Percentiles rank a stretch among this genome's conserved stretches.
Conservation (phyloP, 2,113 vertebrate species). For the Pycnonotus jocosus region DNA sequence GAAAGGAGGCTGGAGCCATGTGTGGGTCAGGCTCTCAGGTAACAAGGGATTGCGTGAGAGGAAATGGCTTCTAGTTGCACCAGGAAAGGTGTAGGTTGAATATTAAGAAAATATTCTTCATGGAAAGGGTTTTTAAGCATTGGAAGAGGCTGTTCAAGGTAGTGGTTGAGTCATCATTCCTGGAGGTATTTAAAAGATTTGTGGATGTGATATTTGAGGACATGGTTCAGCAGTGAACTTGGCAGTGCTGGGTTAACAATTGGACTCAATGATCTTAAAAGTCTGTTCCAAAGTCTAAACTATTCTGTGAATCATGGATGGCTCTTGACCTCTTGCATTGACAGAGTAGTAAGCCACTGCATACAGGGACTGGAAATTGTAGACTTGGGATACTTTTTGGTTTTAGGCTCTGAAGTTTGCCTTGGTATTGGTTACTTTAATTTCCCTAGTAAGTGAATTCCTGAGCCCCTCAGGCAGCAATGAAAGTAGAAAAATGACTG, state of each 20-base stretch:
- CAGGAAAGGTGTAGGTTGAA: background rate
- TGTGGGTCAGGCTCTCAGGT: background rate
- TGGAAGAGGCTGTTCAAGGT: background rate
- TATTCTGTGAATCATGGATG: background rate
- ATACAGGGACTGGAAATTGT: background rate
- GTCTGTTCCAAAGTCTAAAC: background rate
- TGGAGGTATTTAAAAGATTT: background rate
- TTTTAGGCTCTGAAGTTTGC: background rate
- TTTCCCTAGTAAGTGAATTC: background rate
- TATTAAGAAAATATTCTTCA: background rate
- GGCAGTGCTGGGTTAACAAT: background rate
- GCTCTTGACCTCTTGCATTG: background rate
- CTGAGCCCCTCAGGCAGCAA: background rate
- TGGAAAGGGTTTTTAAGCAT: background rate
- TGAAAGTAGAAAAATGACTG: background rate
- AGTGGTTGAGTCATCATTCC: background rate
- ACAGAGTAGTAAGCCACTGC: background rate
- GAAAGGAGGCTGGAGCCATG: background rate
- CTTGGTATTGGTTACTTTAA: background rate
- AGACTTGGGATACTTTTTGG: background rate
- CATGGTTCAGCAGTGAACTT: background rate
- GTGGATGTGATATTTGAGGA: background rate
- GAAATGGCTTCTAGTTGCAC: background rate
- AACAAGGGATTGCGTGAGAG: background rate
- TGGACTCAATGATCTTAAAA: background rate